These are phyloP conservation scores for Eudemis profundana DNA, from an alignment of 2,888 invertebrate genomes.

Conservation along the genomic window DNA sequence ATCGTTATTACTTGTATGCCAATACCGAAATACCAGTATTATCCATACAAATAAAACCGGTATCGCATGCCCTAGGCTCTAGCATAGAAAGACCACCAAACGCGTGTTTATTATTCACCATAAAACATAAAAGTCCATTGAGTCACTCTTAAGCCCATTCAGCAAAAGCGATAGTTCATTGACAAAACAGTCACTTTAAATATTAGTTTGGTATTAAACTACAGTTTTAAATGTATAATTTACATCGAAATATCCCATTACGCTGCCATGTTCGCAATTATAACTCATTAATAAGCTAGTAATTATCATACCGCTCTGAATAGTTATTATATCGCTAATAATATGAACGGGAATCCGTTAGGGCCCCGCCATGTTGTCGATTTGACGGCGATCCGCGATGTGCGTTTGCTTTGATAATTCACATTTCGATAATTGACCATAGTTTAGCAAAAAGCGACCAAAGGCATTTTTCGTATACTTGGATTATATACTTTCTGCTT, in stretches of 20 bases:
- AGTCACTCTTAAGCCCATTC: not conserved
- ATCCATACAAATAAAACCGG: too few relatives aligned
- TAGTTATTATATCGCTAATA: conserved; percentile 24
- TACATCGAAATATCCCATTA: conserved; percentile 22
- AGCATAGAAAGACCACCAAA: conserved; percentile 30
- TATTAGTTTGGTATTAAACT: not conserved
- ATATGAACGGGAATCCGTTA: conserved; percentile 22
- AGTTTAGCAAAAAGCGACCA: too few relatives aligned
- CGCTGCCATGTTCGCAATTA: conserved; percentile 4
- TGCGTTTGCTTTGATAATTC: too few relatives aligned
- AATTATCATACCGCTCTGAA: conserved; percentile 3
- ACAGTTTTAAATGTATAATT: conserved; percentile 2
- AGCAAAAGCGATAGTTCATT: not conserved
- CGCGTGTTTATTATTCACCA: not conserved
- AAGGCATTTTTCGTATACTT: too few relatives aligned
- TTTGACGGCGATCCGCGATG: not conserved
- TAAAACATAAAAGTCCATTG: not conserved
- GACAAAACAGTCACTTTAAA: not conserved
- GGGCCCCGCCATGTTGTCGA: not conserved
- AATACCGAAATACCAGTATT: too few relatives aligned
- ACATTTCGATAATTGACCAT: too few relatives aligned
- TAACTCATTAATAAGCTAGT: conserved; percentile 19
- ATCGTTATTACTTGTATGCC: too few relatives aligned
- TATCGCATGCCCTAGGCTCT: not conserved
- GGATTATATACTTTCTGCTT: too few relatives aligned